Evolutionary conservation across 1,140 invertebrate genomes (phyloP), one percentile per base, ranked within the genome.

Genomic region (Euwallacea similis): DNA sequence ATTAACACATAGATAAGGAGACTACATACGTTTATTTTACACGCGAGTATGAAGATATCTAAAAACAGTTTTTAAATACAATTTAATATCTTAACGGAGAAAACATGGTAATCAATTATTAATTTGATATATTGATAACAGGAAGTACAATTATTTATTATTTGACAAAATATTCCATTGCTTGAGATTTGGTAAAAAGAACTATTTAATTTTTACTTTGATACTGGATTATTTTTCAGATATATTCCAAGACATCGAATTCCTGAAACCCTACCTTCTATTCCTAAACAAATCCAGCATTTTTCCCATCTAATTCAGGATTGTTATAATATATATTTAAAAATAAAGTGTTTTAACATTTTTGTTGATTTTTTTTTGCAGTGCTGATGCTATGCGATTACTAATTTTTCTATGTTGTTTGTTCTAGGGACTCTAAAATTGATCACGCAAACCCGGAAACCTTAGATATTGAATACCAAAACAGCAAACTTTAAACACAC

Each of bases 231-330:
- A 16, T 73, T 74, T 78, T 78, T 60, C 75, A 79, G 78, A 79
- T 79, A 79, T 58, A 78, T 77, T 59, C 78, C 78, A 53, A 77
- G 75, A 75, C 69, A 79, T 79, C 42, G 74, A 76, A 62, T 79
- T 77, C 72, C 69, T 73, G 33, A 75, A 59, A 50, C 59, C 62
- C 50, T 42, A 47, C 58, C 21, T 50, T 8, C 59, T 10, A 61
- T 16, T 21, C 46, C 47, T 47, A 9, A 69, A 56, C 47, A 47
- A 55, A 68, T 50, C 21, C 7, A 33, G 1, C 21, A 33, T 33
- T 50, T 11, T 50, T 13, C 6, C 9, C 46, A 13, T 50, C 46
- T 7, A 2, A 62, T 46, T 53, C 46, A 13, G 21, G 4, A 33
- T 33, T 33, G 21, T 33, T 33, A 33, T 33, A 33, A 33, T 33